These are phyloP conservation scores for Melanotaenia parkinsoni DNA, from an alignment of 2,797 vertebrate species.

Conservation along the genomic window DNA sequence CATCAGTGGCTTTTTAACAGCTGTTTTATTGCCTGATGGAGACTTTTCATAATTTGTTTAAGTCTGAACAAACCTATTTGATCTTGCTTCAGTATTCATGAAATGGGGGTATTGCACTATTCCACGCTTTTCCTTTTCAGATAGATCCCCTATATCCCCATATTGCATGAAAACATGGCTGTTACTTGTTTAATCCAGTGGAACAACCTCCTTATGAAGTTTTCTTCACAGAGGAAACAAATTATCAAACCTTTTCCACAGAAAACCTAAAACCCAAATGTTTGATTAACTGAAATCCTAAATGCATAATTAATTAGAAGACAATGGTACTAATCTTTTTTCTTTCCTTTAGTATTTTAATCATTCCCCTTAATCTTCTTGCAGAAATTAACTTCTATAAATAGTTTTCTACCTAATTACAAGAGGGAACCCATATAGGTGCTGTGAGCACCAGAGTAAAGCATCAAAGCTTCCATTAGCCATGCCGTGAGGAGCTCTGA, in stretches of 20 bases:
- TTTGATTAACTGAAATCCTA: neutral
- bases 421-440: neutral
- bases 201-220: too few relatives aligned
- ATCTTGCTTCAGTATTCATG: neutral
- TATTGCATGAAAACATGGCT: neutral
- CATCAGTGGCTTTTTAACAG: neutral
- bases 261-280: neutral
- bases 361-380: neutral
- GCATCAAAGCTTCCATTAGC: conserved; percentile 9
- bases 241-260: neutral
- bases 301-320: neutral
- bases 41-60: neutral
- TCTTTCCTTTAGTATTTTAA: neutral
- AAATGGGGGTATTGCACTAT: neutral
- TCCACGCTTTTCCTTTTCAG: neutral
- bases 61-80: neutral
- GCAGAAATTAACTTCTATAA: neutral
- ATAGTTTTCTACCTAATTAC: neutral
- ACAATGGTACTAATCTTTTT: neutral
- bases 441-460: conserved; percentile 9
- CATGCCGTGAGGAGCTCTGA: neutral
- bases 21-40: neutral
- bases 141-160: too few relatives aligned
- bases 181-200: too few relatives aligned
- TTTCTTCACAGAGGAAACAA: neutral